A percentile compares a stretch with the other conserved stretches of the same genome.
phyloP scores from a whole-genome alignment of 2,797 vertebrate species.

The Darevskia nairensis region DNA sequence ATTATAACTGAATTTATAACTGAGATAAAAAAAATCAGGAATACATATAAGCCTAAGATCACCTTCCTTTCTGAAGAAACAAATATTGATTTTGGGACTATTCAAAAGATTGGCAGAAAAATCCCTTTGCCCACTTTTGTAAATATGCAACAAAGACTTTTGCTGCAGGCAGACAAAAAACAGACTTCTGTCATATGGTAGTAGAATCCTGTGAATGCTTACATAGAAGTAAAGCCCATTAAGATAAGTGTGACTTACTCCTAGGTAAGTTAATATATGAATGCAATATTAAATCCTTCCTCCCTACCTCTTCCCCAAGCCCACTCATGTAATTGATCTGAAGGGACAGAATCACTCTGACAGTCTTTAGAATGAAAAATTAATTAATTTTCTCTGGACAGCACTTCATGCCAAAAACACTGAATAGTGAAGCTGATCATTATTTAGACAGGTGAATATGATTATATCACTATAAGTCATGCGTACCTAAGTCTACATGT shows the following conservation, averaged over 20 bases:
- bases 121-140: neutral
- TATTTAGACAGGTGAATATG: neutral
- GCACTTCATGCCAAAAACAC: neutral
- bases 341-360: neutral
- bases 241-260: neutral
- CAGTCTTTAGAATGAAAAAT: neutral
- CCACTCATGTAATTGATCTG: neutral
- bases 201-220: neutral
- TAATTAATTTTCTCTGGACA: slow-evolving; percentile 19
- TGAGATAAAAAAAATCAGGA: neutral
- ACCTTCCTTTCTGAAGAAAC: neutral
- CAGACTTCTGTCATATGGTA: neutral
- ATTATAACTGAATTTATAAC: neutral
- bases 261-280: neutral
- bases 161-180: neutral
- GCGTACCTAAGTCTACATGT: too few relatives aligned
- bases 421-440: slow-evolving; percentile 1
- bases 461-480: slow-evolving; percentile 2
- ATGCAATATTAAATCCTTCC: neutral
- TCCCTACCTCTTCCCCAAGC: neutral
- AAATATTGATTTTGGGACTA: neutral
- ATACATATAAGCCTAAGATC: neutral
- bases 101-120: neutral
- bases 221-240: neutral
- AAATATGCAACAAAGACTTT: neutral